Percentiles rank a stretch among this genome's conserved stretches.
phyloP scores from a whole-genome alignment of 2,888 invertebrate species.

The Pristionchus fissidentatus region DNA sequence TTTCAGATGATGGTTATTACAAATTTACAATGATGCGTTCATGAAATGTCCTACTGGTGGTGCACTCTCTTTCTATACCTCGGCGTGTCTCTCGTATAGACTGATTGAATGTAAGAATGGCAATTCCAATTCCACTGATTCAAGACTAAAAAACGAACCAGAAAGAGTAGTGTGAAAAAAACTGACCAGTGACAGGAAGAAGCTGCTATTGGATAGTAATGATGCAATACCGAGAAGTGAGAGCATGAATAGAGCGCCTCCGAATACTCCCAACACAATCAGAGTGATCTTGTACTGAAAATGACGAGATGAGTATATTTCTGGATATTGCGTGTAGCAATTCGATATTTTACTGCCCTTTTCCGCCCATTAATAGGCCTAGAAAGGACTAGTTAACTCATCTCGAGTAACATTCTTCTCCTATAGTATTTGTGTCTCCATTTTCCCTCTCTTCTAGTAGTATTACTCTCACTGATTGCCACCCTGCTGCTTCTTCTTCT shows the following conservation, averaged over 20 bases:
- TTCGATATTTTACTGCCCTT: no score
- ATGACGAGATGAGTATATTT: background rate
- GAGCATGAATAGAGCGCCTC: constrained; percentile 27
- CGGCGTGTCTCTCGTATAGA: background rate
- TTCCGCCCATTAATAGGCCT: no score
- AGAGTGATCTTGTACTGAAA: constrained; percentile 46
- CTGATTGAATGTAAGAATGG: background rate
- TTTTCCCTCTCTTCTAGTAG: background rate
- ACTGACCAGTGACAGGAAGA: constrained; percentile 45
- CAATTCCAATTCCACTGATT: background rate
- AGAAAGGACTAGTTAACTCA: no score
- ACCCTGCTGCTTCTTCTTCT: background rate
- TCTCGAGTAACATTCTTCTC: no score
- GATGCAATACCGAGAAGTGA: constrained; percentile 43
- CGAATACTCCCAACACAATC: constrained; percentile 8
- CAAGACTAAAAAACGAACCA: background rate
- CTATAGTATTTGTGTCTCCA: no score
- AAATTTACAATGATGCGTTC: no score
- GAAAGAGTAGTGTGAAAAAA: no score
- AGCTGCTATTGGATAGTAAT: constrained; percentile 35
- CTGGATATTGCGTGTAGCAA: no score
- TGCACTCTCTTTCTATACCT: no score
- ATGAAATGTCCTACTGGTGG: no score
- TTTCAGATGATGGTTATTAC: no score
- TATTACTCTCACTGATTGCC: constrained; percentile 10